These are phyloP conservation scores for Centropyge bicolor DNA, from an alignment of 2,797 vertebrate genomes.

Conservation along the genomic window DNA sequence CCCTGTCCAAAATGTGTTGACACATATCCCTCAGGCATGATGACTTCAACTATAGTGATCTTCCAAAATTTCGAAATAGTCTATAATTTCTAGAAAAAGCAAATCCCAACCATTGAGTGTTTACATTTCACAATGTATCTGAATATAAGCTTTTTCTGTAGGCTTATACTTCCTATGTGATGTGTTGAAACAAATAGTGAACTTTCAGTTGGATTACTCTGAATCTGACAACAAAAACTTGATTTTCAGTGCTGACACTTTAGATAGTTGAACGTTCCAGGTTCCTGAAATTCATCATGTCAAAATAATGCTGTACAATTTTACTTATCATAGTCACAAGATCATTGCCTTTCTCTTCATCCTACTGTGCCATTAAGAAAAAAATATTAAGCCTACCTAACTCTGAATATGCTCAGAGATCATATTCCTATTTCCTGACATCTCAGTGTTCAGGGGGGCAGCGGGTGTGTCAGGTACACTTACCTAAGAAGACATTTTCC, in stretches of 20 bases:
- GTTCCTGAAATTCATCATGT: not conserved
- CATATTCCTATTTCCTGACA: not conserved
- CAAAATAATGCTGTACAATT: not conserved
- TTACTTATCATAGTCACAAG: not conserved
- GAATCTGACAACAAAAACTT: not conserved
- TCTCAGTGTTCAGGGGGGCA: constrained; percentile 25
- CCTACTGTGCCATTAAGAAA: not conserved
- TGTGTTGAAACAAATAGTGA: not conserved
- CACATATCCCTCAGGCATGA: not conserved
- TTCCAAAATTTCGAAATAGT: not conserved
- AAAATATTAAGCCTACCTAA: not conserved
- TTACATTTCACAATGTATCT: not conserved
- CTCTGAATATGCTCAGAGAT: constrained; percentile 8
- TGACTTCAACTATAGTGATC: not conserved
- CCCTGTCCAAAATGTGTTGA: not conserved
- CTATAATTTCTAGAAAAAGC: not conserved
- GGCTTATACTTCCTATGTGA: not conserved
- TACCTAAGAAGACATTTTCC: constrained; percentile 35
- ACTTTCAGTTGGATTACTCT: not conserved
- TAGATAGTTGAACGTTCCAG: not conserved
- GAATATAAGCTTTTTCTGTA: not conserved
- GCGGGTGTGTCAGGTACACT: constrained; percentile 47
- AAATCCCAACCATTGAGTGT: not conserved
- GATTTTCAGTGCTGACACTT: not conserved
- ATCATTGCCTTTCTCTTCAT: not conserved